Conservation (phyloP, 2,888 invertebrate species). For the Apamea anceps region DNA sequence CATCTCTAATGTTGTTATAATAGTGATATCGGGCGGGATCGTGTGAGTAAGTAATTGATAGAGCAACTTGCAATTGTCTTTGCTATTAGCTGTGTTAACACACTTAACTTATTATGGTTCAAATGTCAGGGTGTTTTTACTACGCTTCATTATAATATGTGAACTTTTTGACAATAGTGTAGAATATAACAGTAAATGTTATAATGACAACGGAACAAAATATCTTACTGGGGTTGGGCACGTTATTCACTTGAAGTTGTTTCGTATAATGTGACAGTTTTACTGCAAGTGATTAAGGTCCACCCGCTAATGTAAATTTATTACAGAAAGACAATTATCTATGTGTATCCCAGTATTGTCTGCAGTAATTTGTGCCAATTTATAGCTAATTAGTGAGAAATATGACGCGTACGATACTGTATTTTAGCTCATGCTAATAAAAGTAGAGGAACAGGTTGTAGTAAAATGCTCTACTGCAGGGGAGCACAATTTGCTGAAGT, state of each 20-base stretch:
- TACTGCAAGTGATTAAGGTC: slow-evolving; percentile 22
- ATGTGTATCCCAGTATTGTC: slow-evolving; percentile 14
- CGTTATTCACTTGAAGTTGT: slow-evolving; percentile 15
- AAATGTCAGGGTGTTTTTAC: slow-evolving; percentile 65
- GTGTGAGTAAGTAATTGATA: slow-evolving; percentile 88
- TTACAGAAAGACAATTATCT: slow-evolving; percentile 7
- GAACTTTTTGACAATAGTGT: slow-evolving; percentile 55
- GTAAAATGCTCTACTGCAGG: slow-evolving; percentile 4
- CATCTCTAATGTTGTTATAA: slow-evolving; percentile 88
- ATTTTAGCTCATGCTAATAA: slow-evolving; percentile 35
- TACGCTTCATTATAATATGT: slow-evolving; percentile 56
- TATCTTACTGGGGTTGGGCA: slow-evolving; percentile 12
- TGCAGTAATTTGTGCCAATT: slow-evolving; percentile 11
- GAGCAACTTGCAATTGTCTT: slow-evolving; percentile 81
- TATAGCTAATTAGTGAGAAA: slow-evolving; percentile 24
- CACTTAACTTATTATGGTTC: slow-evolving; percentile 69
- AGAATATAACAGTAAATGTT: slow-evolving; percentile 51
- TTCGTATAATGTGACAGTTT: slow-evolving; percentile 19
- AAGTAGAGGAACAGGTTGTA: slow-evolving; percentile 7
- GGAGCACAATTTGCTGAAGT: slow-evolving; percentile 50
- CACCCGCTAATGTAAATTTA: slow-evolving; percentile 17
- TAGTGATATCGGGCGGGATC: slow-evolving; percentile 82
- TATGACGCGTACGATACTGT: neutral
- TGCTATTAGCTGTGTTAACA: slow-evolving; percentile 81
- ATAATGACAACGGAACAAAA: slow-evolving; percentile 42